A percentile compares a stretch with the other conserved stretches of the same genome.
Conservation (phyloP, 92 coral and sea anemone genomes). For the Palythoa heliodiscus region DNA sequence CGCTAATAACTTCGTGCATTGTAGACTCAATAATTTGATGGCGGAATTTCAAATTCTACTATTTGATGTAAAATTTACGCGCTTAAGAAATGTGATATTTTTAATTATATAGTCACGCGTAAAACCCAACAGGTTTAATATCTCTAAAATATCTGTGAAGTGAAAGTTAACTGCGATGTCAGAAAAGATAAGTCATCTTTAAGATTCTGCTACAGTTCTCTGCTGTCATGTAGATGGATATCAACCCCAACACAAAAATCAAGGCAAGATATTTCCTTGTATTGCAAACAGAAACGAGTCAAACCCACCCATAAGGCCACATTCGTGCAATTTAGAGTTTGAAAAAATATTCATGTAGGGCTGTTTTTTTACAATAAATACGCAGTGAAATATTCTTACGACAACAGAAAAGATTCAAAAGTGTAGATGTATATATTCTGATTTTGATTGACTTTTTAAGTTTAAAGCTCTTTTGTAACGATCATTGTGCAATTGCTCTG, state of each 20-base stretch:
- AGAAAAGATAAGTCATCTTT: slow-evolving; percentile 1
- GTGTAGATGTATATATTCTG: too few relatives aligned
- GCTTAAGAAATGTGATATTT: slow-evolving; percentile 14
- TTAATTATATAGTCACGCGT: not conserved
- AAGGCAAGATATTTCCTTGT: not conserved
- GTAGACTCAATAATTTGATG: not conserved
- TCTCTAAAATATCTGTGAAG: not conserved
- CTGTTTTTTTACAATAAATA: too few relatives aligned
- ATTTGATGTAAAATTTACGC: not conserved
- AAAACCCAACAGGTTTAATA: slow-evolving; percentile 10
- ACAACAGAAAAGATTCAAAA: too few relatives aligned
- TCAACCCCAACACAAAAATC: not conserved
- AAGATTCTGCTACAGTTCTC: not conserved
- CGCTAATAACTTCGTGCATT: not conserved
- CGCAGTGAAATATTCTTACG: too few relatives aligned
- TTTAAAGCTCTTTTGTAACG: too few relatives aligned
- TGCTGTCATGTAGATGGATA: not conserved
- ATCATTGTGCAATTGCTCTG: too few relatives aligned
- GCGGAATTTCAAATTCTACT: not conserved
- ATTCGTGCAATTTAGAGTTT: too few relatives aligned
- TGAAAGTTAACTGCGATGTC: not conserved
- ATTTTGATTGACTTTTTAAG: too few relatives aligned
- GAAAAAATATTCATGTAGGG: too few relatives aligned
- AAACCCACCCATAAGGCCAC: too few relatives aligned
- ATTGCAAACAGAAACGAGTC: not conserved